phyloP scores from a whole-genome alignment of 2,888 invertebrate genomes.

The Gastrophysa polygoni region DNA sequence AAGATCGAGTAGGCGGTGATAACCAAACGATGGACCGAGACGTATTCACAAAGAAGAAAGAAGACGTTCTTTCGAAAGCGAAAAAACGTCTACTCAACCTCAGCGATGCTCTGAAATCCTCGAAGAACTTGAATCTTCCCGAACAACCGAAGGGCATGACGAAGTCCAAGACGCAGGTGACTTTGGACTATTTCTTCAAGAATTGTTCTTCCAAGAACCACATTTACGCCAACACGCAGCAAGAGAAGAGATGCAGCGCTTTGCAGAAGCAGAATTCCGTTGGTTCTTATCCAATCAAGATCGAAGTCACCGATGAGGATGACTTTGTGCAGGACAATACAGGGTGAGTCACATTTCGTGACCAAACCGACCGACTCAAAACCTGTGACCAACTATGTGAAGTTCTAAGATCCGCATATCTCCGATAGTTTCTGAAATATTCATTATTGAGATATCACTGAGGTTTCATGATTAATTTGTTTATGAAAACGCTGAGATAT shows the following conservation, averaged over 20 bases:
- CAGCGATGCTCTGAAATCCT: conserved; percentile 59
- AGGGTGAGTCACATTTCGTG: neutral
- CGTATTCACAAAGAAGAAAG: conserved; percentile 57
- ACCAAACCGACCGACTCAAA: neutral
- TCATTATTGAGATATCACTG: no score
- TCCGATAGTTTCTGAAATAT: no score
- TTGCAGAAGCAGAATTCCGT: conserved; percentile 56
- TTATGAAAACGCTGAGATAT: no score
- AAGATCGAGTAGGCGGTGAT: conserved; percentile 59
- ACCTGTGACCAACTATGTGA: conserved; percentile 14
- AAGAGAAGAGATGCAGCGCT: conserved; percentile 28
- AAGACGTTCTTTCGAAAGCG: conserved; percentile 56
- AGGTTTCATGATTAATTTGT: no score
- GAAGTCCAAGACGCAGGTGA: conserved; percentile 56
- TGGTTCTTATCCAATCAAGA: conserved; percentile 53
- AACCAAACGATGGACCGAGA: conserved; percentile 55
- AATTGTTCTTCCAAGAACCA: conserved; percentile 54
- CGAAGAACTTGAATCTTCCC: conserved; percentile 45
- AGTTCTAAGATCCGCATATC: no score
- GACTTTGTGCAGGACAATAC: conserved; percentile 23
- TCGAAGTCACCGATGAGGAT: conserved; percentile 46
- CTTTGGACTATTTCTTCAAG: conserved; percentile 60
- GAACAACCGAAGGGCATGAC: conserved; percentile 50
- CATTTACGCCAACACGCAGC: conserved; percentile 41
- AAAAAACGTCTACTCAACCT: conserved; percentile 51